These are phyloP conservation scores for Trachelus tabidus DNA, from an alignment of 2,888 invertebrate species.

Conservation along the genomic window DNA sequence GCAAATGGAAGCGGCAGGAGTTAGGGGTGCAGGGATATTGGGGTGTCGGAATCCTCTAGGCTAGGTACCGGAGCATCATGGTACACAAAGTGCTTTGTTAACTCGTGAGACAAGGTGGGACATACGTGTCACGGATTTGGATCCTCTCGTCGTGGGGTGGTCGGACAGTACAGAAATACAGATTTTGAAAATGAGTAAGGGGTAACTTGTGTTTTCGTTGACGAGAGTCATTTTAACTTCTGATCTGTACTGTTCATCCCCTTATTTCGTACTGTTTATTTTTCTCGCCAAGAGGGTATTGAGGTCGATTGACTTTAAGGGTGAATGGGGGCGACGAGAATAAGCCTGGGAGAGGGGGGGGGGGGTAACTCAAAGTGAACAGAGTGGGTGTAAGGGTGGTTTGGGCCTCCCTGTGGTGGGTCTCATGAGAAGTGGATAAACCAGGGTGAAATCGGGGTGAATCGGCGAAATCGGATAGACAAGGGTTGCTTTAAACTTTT, in stretches of 20 bases:
- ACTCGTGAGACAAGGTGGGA: constrained; percentile 31
- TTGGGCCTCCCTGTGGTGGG: background rate
- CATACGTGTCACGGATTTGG: constrained; percentile 18
- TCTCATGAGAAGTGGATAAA: background rate
- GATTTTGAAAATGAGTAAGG: background rate
- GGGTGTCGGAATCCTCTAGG: background rate
- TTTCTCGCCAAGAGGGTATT: background rate
- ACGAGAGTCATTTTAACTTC: background rate
- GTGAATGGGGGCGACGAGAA: background rate
- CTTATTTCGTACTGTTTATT: background rate
- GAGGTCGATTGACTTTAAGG: background rate
- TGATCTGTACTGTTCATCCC: background rate
- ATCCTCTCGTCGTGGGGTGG: background rate
- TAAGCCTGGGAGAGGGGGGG: background rate
- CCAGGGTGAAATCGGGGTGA: background rate
- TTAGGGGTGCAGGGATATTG: background rate
- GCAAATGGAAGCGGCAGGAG: background rate
- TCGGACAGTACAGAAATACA: background rate
- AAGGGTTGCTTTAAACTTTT: background rate
- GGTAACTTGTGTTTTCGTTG: background rate
- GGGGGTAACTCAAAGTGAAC: background rate
- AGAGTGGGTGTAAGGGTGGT: background rate
- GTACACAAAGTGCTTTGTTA: constrained; percentile 38
- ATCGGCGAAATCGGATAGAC: background rate
- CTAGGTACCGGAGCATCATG: background rate